Conservation (phyloP, 2,113 vertebrate species). For the Seriola quinqueradiata region DNA sequence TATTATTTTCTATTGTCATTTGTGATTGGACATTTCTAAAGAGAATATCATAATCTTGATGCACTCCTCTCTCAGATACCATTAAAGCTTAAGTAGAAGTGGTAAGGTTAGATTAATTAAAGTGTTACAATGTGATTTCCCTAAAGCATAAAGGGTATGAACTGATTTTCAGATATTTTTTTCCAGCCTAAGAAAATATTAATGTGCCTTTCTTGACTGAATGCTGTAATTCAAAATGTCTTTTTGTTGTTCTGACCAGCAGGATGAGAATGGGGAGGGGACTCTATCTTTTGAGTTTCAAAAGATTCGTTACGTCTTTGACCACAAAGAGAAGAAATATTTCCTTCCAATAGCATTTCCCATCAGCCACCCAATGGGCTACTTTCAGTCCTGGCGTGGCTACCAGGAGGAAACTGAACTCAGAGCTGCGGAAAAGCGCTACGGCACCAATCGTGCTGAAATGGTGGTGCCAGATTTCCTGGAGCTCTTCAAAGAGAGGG, state of each 20-base stretch:
- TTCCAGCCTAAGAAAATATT: background rate
- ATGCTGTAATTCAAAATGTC: background rate
- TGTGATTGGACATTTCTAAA: background rate
- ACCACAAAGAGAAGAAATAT: slow-evolving; percentile 86
- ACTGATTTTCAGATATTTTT: background rate
- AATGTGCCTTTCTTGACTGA: background rate
- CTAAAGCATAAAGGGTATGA: background rate
- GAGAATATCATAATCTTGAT: background rate
- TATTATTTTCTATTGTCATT: background rate
- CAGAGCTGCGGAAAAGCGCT: slow-evolving; percentile 90
- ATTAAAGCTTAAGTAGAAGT: background rate
- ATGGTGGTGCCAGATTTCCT: slow-evolving; percentile 97
- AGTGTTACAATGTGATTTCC: background rate
- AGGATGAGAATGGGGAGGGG: slow-evolving; percentile 88
- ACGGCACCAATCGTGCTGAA: slow-evolving; percentile 93
- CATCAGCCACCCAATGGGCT: slow-evolving; percentile 83
- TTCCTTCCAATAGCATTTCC: slow-evolving; percentile 93
- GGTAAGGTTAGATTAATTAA: background rate
- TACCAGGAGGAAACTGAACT: slow-evolving; percentile 94
- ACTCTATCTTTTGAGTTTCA: slow-evolving; percentile 95
- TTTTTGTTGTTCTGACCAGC: slow-evolving; percentile 28
- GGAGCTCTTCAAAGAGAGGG: slow-evolving; percentile 94
- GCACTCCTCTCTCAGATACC: background rate
- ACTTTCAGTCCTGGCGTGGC: slow-evolving; percentile 91
- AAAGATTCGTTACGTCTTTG: slow-evolving; percentile 93